Conservation (phyloP, 2,888 invertebrate species). For the Dasypogon diadema region DNA sequence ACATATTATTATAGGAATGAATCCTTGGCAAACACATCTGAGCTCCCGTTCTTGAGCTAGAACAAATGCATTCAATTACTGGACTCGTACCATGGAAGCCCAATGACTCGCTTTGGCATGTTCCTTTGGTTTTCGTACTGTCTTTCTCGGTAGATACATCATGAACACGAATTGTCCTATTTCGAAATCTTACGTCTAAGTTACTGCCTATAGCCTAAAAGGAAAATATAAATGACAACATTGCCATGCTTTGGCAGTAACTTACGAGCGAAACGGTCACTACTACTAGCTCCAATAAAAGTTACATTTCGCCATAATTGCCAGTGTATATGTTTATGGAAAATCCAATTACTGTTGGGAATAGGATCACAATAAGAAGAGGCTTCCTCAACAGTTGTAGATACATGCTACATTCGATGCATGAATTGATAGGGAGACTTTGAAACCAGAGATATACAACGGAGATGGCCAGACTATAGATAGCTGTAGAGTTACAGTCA, state of each 20-base stretch:
- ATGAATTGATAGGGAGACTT: neutral
- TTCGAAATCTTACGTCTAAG: conserved; percentile 1
- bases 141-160: neutral
- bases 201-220: conserved; percentile 8
- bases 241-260: conserved; percentile 12
- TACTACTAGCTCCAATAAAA: conserved; percentile 23
- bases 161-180: conserved; percentile 4
- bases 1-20: neutral
- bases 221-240: conserved; percentile 33
- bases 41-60: conserved; percentile 21
- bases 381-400: neutral
- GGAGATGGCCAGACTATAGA: conserved; percentile 6
- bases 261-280: conserved; percentile 11
- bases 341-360: conserved; percentile 34
- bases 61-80: conserved; percentile 53
- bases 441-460: neutral
- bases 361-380: conserved; percentile 26
- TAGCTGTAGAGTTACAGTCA: conserved; percentile 5
- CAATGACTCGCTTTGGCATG: neutral
- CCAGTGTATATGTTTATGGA: conserved; percentile 29
- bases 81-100: neutral
- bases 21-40: conserved; percentile 5
- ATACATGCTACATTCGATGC: neutral
- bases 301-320: conserved; percentile 23
- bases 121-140: conserved; percentile 6